Base-by-base conservation (phyloP, 2,888 invertebrate species). In the Ganaspis brasiliensis region DNA sequence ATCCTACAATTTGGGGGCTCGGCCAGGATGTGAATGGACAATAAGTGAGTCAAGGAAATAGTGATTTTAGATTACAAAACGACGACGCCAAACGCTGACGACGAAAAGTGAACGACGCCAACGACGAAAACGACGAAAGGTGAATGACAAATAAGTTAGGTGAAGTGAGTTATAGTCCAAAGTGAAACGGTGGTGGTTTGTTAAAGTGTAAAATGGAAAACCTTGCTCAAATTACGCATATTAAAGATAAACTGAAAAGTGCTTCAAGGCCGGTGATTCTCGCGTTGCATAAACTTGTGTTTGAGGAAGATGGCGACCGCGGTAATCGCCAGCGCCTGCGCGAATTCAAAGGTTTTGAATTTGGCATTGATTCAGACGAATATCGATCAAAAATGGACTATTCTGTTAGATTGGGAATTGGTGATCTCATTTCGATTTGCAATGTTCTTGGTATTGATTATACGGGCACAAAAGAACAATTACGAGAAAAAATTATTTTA, bases 401-500 rank as follows among this genome's bases (percentile, higher is more conserved):
- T 26, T 1, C 55, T 12, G 37, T 55, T 12, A 26, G 55, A 37
- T 37, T 72, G 24, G n/a, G 19, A 31, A 40, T 55, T 31, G 56
- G 72, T 19, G 72, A 72, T 37, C 56, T 72, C 12, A 57, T 57
- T 14, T 37, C 40, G 26, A 37, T 72, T 1, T 72, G 57, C 35
- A 72, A 72, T 35, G 55, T 72, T 16, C 31, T 72, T 72, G 57
- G 37, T 4, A n/a, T 72, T n/a, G 57, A 57, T 57, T 72, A 59
- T 35, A 14, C 37, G 10, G 72, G 72, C 2, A 72, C 35, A 2
- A 57, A 57, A 16, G 57, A 57, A 19, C 31, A 57, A n/a, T n/a
- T 57, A 12, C 57, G 57, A 9, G 57, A 57, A 19, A 57, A 12
- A 57, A 57, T 57, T n/a, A 57, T 57, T 57, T 3, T 57, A 8